Base-by-base conservation (phyloP, 2,797 vertebrate genomes). In the Merluccius polli region DNA sequence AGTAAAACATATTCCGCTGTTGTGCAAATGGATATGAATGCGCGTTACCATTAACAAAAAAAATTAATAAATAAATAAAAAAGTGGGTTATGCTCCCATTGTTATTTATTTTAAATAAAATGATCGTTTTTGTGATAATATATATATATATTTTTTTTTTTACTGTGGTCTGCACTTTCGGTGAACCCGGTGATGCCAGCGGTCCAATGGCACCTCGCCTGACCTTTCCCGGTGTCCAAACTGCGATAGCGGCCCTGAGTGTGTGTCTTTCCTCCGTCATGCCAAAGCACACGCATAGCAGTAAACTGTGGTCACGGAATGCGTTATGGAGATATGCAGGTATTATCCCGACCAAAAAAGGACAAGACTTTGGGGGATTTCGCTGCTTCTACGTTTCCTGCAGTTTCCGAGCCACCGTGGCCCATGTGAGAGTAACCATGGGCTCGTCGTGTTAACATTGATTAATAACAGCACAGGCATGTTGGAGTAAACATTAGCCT, bases 341-440 rank as follows among this genome's bases (percentile, higher is more conserved):
- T 87, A 83, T 83, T 87, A 83, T 83, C 31, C 75, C 33, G 27
- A 86, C 84, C 84, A 89, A 88, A 88, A 86, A 87, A 87, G 86
- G 85, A 82, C 74, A 86, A 82, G 73, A 82, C 81, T 76, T 74
- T 84, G 36, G 75, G 36, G 75, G 63, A 78, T 87, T 84, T 80
- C 65, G 79, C 80, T 72, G 68, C 69, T 70, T 75, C 71, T 70
- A 44, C 36, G 33, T 29, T 52, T 77, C 77, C 36, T 74, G 16
- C 67, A 75, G 79, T 75, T 27, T 70, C 16, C 73, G 78, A 82
- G 74, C 79, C 48, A 33, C 16, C 18, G 13, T 32, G 21, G n/a
- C n/a, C n/a, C n/a, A n/a, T 32, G 11, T 72, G 27, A 72, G 36
- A 30, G 44, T 44, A 65, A 5, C 9, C 24, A 3, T 27, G n/a